Conservation (phyloP, 2,113 vertebrate genomes). For the Copsychus sechellarum region DNA sequence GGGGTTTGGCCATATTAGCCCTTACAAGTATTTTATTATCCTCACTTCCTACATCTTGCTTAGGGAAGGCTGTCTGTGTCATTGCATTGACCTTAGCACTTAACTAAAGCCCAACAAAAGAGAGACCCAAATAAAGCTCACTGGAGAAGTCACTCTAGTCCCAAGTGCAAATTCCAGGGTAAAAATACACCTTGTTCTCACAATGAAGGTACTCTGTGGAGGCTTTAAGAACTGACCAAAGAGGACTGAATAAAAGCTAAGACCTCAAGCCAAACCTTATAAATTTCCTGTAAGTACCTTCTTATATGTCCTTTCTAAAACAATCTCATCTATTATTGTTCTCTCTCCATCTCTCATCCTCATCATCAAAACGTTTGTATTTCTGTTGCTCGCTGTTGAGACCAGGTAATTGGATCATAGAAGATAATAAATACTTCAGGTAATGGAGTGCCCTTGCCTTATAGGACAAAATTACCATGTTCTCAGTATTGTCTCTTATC, state of each 20-base stretch:
- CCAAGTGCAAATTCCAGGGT: neutral
- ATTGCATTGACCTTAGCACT: neutral
- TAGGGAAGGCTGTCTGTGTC: neutral
- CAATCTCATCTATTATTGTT: neutral
- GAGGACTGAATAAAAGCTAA: neutral
- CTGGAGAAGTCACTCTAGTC: neutral
- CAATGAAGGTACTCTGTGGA: neutral
- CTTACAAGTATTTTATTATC: neutral
- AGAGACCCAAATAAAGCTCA: neutral
- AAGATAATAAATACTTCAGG: neutral
- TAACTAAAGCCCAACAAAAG: neutral
- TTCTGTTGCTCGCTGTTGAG: neutral
- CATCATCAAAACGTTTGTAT: neutral
- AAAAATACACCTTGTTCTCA: neutral
- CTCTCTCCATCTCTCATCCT: neutral
- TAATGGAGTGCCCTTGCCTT: neutral
- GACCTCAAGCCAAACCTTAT: neutral
- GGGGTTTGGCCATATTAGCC: neutral
- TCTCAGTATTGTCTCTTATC: neutral
- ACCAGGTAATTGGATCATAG: neutral
- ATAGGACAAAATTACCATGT: neutral
- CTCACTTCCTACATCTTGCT: neutral
- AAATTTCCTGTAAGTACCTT: neutral
- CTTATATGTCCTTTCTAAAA: neutral
- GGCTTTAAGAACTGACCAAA: neutral